A percentile compares a stretch with the other conserved stretches of the same genome.
Conservation (phyloP, 2,888 invertebrate species). For the Lycophotia porphyrea region DNA sequence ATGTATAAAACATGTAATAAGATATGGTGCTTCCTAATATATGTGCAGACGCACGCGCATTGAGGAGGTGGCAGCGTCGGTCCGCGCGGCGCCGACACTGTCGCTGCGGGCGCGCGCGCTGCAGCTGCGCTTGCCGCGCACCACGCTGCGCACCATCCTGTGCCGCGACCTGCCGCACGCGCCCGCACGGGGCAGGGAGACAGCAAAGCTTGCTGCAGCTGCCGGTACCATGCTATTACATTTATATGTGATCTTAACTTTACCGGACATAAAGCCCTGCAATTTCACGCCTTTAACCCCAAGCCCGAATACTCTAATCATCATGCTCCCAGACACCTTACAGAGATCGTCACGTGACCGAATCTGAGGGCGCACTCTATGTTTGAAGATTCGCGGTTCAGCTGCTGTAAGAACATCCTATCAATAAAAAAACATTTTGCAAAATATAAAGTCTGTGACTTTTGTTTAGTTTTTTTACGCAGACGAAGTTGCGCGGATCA, state of each 20-base stretch:
- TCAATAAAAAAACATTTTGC: too few relatives aligned
- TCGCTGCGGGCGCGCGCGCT: conserved; percentile 82
- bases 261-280: not conserved
- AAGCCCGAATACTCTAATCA: not conserved
- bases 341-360: not conserved
- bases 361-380: not conserved
- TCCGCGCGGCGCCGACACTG: conserved; percentile 78
- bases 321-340: not conserved
- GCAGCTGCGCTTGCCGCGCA: conserved; percentile 78
- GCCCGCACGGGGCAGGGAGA: not conserved
- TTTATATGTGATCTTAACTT: not conserved
- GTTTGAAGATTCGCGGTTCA: not conserved
- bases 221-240: conserved; percentile 8
- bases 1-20: not conserved
- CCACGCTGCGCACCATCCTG: conserved; percentile 82
- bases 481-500: too few relatives aligned
- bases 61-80: conserved; percentile 79
- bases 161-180: conserved; percentile 71
- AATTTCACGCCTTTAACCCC: not conserved
- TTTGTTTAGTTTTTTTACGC: too few relatives aligned
- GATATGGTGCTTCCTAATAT: not conserved
- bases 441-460: too few relatives aligned
- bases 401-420: not conserved
- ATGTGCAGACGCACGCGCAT: conserved; percentile 63
- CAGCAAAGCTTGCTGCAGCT: not conserved